Evolutionary conservation across 2,113 vertebrate genomes (phyloP), one percentile per base, ranked within the genome.

Genomic region (Opisthocomus hoazin): DNA sequence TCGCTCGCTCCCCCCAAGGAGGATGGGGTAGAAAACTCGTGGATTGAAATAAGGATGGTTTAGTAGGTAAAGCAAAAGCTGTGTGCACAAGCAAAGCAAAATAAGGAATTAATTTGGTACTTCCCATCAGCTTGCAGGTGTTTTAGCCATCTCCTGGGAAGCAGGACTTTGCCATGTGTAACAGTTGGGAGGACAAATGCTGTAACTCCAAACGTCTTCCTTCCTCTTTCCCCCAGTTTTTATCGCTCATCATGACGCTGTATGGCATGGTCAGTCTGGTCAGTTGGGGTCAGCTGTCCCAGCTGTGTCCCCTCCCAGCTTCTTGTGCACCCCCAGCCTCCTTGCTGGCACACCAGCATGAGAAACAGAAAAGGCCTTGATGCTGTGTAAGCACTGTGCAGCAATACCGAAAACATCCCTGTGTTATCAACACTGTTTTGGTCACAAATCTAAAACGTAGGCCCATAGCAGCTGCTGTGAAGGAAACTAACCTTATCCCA

Each of bases 1-100:
- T 84, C 3, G 0, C 51, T 75, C 6, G 0, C 9, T 65, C 10
- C 10, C 16, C 19, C 16, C 23, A 10, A 0, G 36, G 2, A 61
- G 23, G 18, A 30, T 51, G 37, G n/a, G 58, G 15, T 15, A 76
- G 63, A 76, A 63, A n/a, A 53, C n/a, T 63, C 1, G 0, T 50
- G 57, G 23, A 22, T 37, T 63, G 30, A 68, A 26, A 45, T 79
- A 41, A 53, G 15, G 41, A 9, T 45, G 70, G 46, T 43, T 61
- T 15, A 70, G 46, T 32, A 74, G 54, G 56, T 39, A 60, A 77
- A 80, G 66, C 51, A 58, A 54, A 80, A 54, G n/a, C 39, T 7
- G 21, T 22, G 26, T 2, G 2, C 0, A 0, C 46, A 48, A 27
- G 68, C n/a, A 54, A 43, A 82, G 45, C 18, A 43, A 57, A 50